Base-by-base conservation (phyloP, 2,888 invertebrate species). In the Melangyna quadrimaculata region DNA sequence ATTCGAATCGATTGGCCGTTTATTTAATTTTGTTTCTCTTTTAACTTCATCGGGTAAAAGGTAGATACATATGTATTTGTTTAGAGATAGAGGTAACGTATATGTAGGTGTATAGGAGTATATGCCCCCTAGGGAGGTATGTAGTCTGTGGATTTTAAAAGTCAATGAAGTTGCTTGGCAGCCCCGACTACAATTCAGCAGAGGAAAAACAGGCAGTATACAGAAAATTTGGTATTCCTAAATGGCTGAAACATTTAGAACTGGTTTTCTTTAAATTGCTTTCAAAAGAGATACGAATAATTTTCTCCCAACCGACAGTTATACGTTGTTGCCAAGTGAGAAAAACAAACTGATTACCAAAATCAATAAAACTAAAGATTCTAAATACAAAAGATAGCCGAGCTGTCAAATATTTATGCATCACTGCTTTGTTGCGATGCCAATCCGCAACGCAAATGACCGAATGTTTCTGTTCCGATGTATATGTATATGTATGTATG, bases 161-260 rank as follows among this genome's bases (percentile, higher is more conserved):
- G 72, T 57, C 72, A 53, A 77, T 72, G 81, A 84, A 78, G 67
- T 86, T 77, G 69, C 81, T 63, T 77, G 77, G 63, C 63, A 59
- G 45, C 29, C 27, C 48, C 55, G 55, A 43, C 32, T 51, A 27
- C 45, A 63, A 17, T 43, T 43, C 27, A 61, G 75, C 48, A 69
- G 84, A 61, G 59, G 72, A 51, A 84, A 61, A 80, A 59, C 71
- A 75, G 55, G 75, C 69, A 63, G 27, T 77, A n/a, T n/a, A 80
- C 77, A 86, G 86, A 86, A 86, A 86, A 86, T 86, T 86, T 86
- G 81, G 81, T 86, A 81, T 86, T 86, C 86, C 77, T 55, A 81
- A 81, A 81, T 70, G 86, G 72, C 77, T 86, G 73, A 78, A 86
- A 81, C 70, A 81, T 81, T 81, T 63, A 81, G 73, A 86, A 86